A percentile compares a stretch with the other conserved stretches of the same genome.
phyloP scores from a whole-genome alignment of 2,888 invertebrate genomes.

The Rhogogaster chlorosoma region DNA sequence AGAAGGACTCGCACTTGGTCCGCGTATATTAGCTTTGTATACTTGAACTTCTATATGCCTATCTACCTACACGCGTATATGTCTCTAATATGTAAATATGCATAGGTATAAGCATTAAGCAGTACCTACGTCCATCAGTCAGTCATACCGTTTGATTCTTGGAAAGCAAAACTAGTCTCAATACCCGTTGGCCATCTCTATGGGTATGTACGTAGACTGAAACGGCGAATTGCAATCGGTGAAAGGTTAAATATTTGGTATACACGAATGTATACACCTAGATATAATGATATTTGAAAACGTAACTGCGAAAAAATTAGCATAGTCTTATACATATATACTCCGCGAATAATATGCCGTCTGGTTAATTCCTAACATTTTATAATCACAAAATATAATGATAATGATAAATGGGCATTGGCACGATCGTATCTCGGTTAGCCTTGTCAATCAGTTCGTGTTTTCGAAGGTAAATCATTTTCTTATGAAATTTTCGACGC shows the following conservation, averaged over 20 bases:
- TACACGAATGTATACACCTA: not conserved
- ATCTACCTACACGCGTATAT: not conserved
- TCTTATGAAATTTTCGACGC: not conserved
- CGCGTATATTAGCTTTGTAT: not conserved
- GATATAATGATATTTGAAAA: not conserved
- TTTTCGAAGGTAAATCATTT: not conserved
- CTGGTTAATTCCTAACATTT: not conserved
- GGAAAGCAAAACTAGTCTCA: conserved; percentile 32
- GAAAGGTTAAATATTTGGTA: not conserved
- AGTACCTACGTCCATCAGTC: conserved; percentile 45
- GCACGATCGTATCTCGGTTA: not conserved
- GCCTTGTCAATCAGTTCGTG: not conserved
- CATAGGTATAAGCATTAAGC: not conserved
- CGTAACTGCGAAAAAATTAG: not conserved
- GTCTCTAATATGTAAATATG: conserved; percentile 47
- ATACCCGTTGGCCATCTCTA: conserved; percentile 9
- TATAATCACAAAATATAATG: not conserved
- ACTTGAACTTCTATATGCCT: not conserved
- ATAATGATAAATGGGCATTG: not conserved
- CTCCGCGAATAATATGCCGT: not conserved
- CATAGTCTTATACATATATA: not conserved
- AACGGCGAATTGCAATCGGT: not conserved
- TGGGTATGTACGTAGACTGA: not conserved
- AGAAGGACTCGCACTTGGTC: not conserved
- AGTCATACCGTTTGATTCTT: conserved; percentile 45